Evolutionary conservation across 2,797 vertebrate genomes (phyloP).

Genomic region (Lemur catta): DNA sequence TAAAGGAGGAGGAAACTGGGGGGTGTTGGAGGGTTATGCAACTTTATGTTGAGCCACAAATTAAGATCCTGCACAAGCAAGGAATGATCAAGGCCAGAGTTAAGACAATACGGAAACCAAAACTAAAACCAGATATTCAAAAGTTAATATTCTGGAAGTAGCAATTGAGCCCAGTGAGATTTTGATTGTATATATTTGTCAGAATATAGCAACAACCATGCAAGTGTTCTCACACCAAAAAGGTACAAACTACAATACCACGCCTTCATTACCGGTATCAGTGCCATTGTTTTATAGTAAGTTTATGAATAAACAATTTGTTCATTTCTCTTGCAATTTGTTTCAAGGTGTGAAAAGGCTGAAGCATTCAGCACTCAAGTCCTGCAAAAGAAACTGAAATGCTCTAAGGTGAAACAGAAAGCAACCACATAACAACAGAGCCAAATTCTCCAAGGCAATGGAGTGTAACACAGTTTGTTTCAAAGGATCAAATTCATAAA

Average conservation of each 20-base stretch:
- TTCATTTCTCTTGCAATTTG: not conserved
- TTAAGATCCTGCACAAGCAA: not conserved
- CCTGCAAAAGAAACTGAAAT: not conserved
- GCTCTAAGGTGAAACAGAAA: not conserved
- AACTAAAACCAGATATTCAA: not conserved
- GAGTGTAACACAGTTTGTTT: not conserved
- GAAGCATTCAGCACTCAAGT: not conserved
- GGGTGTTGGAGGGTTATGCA: fast-evolving
- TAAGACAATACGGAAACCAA: not conserved
- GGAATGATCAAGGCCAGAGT: not conserved
- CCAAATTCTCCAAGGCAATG: conserved; percentile 4
- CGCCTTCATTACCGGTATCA: not conserved
- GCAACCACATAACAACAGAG: not conserved
- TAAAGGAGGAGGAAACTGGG: not conserved
- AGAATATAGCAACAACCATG: not conserved
- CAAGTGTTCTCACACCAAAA: not conserved
- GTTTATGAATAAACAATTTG: not conserved
- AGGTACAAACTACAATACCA: not conserved
- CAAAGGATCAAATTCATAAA: conserved; percentile 58
- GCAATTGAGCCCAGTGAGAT: not conserved
- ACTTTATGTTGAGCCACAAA: not conserved
- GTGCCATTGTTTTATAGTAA: not conserved
- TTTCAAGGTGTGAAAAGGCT: not conserved
- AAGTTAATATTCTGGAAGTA: not conserved
- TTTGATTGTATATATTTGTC: not conserved